phyloP scores from a whole-genome alignment of 2,113 vertebrate genomes.

The Mormyrus lacerda region DNA sequence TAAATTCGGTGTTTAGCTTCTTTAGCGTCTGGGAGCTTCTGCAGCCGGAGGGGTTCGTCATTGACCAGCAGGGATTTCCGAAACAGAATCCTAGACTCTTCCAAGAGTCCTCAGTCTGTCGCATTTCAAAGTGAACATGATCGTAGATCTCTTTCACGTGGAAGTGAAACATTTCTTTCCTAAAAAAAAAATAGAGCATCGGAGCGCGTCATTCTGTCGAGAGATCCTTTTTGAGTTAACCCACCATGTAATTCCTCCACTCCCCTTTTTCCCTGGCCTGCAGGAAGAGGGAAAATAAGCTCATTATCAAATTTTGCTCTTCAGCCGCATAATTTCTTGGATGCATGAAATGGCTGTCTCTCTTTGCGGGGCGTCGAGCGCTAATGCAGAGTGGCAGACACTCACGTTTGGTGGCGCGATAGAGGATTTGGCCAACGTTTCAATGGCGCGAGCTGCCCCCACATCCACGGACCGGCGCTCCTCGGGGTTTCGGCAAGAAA shows the following conservation, averaged over 20 bases:
- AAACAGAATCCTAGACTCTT: background rate
- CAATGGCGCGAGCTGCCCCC: background rate
- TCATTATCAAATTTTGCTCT: constrained; percentile 59
- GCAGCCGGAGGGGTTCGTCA: background rate
- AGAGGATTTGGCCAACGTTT: constrained; percentile 21
- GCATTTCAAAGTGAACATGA: constrained; percentile 30
- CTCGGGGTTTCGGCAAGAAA: constrained; percentile 30
- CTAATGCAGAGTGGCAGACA: constrained; percentile 42
- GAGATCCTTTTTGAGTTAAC: constrained; percentile 55
- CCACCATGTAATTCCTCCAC: constrained; percentile 54
- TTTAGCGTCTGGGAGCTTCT: background rate
- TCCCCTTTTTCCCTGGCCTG: constrained; percentile 41
- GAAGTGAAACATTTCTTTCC: constrained; percentile 22
- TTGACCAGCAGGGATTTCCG: constrained; percentile 10
- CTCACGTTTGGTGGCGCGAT: constrained; percentile 47
- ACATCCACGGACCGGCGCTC: background rate
- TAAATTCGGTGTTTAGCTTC: background rate
- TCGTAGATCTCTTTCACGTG: constrained; percentile 28
- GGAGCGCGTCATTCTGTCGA: constrained; percentile 42
- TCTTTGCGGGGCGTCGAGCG: constrained; percentile 35
- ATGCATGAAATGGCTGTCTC: constrained; percentile 56
- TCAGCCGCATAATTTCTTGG: constrained; percentile 55
- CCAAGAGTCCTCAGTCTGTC: background rate
- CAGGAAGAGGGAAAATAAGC: constrained; percentile 53
- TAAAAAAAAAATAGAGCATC: constrained; percentile 27